Evolutionary conservation across 2,888 invertebrate species (phyloP).

Genomic region (Autographa pulchrina): DNA sequence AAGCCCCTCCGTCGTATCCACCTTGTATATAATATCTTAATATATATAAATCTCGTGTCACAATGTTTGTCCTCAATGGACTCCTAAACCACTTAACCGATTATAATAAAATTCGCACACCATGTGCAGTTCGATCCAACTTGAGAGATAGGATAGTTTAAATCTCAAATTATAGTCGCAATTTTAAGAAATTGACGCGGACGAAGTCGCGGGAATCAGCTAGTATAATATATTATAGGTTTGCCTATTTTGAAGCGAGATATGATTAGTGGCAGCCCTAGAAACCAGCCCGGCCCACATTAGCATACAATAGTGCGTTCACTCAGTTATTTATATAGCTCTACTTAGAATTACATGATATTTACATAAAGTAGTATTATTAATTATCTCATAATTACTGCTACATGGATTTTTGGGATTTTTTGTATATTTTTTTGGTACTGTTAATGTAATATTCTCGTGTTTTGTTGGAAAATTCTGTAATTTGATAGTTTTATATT

Average conservation of each 20-base stretch:
- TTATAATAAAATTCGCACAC: too few relatives aligned
- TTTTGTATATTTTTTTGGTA: background rate
- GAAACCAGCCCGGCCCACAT: constrained; percentile 27
- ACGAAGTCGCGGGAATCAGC: too few relatives aligned
- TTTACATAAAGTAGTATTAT: constrained; percentile 13
- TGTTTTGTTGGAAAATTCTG: background rate
- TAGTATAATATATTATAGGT: too few relatives aligned
- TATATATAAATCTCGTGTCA: too few relatives aligned
- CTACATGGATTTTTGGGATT: constrained; percentile 27
- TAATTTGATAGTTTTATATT: background rate
- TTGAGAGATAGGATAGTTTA: too few relatives aligned
- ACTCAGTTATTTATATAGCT: constrained; percentile 44
- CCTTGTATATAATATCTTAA: too few relatives aligned
- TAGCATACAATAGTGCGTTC: constrained; percentile 57
- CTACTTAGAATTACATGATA: constrained; percentile 15
- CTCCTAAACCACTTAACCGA: too few relatives aligned
- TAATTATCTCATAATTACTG: constrained; percentile 37
- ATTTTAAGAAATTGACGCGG: too few relatives aligned
- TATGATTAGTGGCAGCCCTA: constrained; percentile 42
- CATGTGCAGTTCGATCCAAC: too few relatives aligned
- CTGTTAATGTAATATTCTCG: background rate
- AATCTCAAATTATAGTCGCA: too few relatives aligned
- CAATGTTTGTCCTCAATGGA: too few relatives aligned
- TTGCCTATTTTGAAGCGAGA: background rate
- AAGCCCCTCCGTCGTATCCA: too few relatives aligned